phyloP scores from a whole-genome alignment of 2,888 invertebrate species.

The Acronicta aceris region DNA sequence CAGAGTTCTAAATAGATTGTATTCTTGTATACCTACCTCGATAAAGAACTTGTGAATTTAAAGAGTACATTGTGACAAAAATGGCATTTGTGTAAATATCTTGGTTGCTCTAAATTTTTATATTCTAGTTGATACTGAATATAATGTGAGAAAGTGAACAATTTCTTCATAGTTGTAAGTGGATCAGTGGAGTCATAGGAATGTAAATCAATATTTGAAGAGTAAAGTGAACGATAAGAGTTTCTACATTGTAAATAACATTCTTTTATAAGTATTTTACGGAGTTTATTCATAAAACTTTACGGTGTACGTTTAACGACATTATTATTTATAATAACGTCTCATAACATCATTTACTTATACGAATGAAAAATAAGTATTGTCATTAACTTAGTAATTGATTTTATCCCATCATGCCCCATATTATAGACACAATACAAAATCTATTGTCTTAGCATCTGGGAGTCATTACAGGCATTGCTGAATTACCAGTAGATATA shows the following conservation, averaged over 20 bases:
- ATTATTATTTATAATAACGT: background rate
- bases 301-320: background rate
- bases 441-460: no score
- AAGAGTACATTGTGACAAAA: slow-evolving; percentile 9
- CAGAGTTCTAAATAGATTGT: background rate
- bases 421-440: no score
- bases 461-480: no score
- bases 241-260: background rate
- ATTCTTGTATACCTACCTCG: background rate
- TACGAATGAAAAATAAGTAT: background rate
- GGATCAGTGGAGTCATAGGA: slow-evolving; percentile 28
- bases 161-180: slow-evolving; percentile 36
- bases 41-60: background rate
- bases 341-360: no score
- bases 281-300: background rate
- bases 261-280: background rate
- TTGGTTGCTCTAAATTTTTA: slow-evolving; percentile 29
- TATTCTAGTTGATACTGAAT: slow-evolving; percentile 16
- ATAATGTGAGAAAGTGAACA: slow-evolving; percentile 28
- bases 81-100: slow-evolving; percentile 33
- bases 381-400: background rate
- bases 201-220: slow-evolving; percentile 36
- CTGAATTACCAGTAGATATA: no score
- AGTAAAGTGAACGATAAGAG: slow-evolving; percentile 18
- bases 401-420: no score